phyloP scores from a whole-genome alignment of 2,113 vertebrate genomes.

The Zapus hudsonius region DNA sequence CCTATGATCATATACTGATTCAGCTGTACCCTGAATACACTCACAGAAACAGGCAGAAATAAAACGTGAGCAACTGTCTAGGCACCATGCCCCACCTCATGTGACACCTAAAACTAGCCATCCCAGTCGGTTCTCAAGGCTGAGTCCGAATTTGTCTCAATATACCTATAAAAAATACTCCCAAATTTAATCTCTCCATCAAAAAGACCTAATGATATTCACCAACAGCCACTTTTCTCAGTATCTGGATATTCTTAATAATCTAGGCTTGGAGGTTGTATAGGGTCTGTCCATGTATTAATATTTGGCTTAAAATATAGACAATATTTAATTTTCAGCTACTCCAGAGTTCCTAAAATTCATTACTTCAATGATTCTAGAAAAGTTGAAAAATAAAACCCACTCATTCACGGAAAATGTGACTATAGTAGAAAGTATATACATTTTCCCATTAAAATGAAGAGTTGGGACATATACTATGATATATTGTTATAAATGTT shows the following conservation, averaged over 20 bases:
- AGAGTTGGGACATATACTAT: background rate
- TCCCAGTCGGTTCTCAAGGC: background rate
- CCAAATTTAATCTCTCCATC: background rate
- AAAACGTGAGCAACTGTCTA: background rate
- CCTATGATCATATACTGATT: background rate
- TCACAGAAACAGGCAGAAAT: background rate
- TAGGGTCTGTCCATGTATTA: background rate
- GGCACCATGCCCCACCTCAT: background rate
- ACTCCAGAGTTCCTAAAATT: background rate
- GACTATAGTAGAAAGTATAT: background rate
- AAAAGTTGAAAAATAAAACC: conserved; percentile 22
- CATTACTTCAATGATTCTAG: background rate
- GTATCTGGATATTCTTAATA: background rate
- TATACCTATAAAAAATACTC: background rate
- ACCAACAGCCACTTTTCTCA: background rate
- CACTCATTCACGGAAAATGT: background rate
- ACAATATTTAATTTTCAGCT: background rate
- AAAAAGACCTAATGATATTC: background rate
- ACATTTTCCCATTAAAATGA: background rate
- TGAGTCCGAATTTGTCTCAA: background rate
- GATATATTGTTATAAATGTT: background rate
- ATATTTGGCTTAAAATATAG: conserved; percentile 21
- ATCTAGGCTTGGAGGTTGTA: background rate
- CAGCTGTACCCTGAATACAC: background rate
- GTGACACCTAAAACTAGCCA: background rate